Percentiles rank a stretch among this genome's conserved stretches.
These are phyloP conservation scores for Drosophila sordidula DNA, from an alignment of 2,888 invertebrate species.

Conservation along the genomic window DNA sequence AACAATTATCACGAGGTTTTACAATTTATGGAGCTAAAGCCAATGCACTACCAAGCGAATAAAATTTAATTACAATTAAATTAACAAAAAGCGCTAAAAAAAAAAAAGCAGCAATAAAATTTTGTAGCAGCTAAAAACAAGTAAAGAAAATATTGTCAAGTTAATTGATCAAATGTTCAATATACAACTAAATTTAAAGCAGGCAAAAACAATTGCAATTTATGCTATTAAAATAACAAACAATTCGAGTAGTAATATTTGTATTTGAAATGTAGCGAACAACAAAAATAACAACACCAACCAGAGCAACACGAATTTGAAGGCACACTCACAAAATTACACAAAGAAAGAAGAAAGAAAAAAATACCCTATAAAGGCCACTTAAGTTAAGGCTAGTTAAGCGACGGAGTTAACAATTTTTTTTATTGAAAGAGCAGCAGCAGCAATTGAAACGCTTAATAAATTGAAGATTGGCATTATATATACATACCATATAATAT, in stretches of 20 bases:
- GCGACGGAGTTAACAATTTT: slow-evolving; percentile 15
- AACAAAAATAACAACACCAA: slow-evolving; percentile 8
- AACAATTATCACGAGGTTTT: slow-evolving; percentile 34
- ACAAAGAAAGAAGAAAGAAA: slow-evolving; percentile 9
- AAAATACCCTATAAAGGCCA: slow-evolving; percentile 43
- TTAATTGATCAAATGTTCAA: slow-evolving; percentile 26
- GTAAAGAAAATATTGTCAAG: slow-evolving; percentile 23
- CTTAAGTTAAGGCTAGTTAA: slow-evolving; percentile 49
- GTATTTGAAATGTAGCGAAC: slow-evolving; percentile 36
- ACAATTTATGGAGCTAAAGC: slow-evolving; percentile 26
- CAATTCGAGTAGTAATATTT: slow-evolving; percentile 35
- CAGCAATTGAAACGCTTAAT: slow-evolving; percentile 10
- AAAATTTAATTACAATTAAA: neutral
- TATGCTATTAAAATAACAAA: slow-evolving; percentile 10
- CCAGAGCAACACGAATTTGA: slow-evolving; percentile 8
- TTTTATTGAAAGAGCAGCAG: slow-evolving; percentile 1
- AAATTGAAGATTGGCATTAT: slow-evolving; percentile 12
- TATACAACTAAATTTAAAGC: slow-evolving; percentile 4
- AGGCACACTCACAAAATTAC: slow-evolving; percentile 19
- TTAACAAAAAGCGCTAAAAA: slow-evolving; percentile 4
- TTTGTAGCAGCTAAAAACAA: slow-evolving; percentile 16
- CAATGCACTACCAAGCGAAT: slow-evolving; percentile 45
- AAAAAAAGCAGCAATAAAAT: slow-evolving; percentile 14
- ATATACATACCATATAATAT: slow-evolving; percentile 9
- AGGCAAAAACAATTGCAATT: slow-evolving; percentile 7